Percentiles rank a stretch among this genome's conserved stretches.
Evolutionary conservation across 2,113 vertebrate species (phyloP).

Genomic region (Leptobrachium leishanense): DNA sequence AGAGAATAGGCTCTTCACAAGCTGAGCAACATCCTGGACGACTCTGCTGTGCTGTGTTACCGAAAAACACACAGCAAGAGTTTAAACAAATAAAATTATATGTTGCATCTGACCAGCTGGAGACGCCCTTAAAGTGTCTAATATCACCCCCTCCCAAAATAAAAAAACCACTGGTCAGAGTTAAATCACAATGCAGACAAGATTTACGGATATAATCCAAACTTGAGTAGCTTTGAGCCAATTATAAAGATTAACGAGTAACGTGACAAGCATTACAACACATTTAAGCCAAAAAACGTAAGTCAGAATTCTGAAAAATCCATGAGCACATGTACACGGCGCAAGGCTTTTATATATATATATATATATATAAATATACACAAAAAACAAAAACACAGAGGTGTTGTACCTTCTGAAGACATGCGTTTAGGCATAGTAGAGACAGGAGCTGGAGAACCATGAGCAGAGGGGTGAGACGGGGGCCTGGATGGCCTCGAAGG

Average conservation of each 20-base stretch:
- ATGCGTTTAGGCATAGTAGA: constrained; percentile 98
- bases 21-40: no score
- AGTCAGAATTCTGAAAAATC: constrained; percentile 9
- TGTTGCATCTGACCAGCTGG: no score
- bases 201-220: constrained; percentile 10
- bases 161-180: no score
- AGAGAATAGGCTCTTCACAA: no score
- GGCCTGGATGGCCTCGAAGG: constrained; percentile 98
- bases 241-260: constrained; percentile 34
- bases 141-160: no score
- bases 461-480: constrained; percentile 97
- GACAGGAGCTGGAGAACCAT: constrained; percentile 92
- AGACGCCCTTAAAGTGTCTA: no score
- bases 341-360: constrained; percentile 22
- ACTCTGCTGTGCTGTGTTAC: no score
- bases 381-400: constrained; percentile 75
- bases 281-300: constrained; percentile 19
- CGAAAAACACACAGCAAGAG: no score
- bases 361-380: constrained; percentile 60
- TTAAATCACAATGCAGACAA: constrained; percentile 13
- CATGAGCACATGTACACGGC: constrained; percentile 23
- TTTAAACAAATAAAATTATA: no score
- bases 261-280: constrained; percentile 17
- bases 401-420: constrained; percentile 98
- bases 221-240: constrained; percentile 19